A percentile compares a stretch with the other conserved stretches of the same genome.
Conservation (phyloP, 1,140 invertebrate genomes). For the Bathynomus jamesi region DNA sequence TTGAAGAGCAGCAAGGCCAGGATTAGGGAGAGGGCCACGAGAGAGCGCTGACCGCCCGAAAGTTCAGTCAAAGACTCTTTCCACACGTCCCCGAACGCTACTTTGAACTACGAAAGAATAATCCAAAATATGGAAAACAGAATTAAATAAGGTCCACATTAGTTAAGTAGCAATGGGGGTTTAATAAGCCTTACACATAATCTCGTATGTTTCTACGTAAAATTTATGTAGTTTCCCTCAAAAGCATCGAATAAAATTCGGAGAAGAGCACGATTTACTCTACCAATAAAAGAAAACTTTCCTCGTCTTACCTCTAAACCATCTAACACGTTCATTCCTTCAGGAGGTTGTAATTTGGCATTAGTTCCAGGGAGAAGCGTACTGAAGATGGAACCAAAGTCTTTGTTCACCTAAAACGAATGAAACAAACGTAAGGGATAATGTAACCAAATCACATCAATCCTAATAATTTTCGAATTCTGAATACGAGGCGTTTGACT, state of each 20-base stretch:
- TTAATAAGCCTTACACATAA: too few relatives aligned
- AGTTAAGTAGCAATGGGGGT: too few relatives aligned
- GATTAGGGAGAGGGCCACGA: constrained; percentile 93
- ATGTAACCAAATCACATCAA: too few relatives aligned
- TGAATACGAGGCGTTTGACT: too few relatives aligned
- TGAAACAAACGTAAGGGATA: too few relatives aligned
- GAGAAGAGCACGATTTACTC: too few relatives aligned
- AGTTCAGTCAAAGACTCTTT: constrained; percentile 94
- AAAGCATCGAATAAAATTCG: too few relatives aligned
- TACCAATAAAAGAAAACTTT: too few relatives aligned
- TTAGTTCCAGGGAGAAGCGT: constrained; percentile 80
- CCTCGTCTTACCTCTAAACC: constrained; percentile 85
- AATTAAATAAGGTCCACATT: constrained; percentile 12
- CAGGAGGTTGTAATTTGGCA: constrained; percentile 71
- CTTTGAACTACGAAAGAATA: constrained; percentile 69
- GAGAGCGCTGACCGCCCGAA: constrained; percentile 90
- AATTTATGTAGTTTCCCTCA: too few relatives aligned
- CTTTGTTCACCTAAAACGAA: constrained; percentile 60
- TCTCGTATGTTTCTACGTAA: too few relatives aligned
- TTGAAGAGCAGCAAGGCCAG: constrained; percentile 94
- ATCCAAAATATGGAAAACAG: constrained; percentile 26
- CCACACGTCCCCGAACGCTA: constrained; percentile 88
- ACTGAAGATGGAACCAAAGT: constrained; percentile 95
- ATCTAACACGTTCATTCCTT: constrained; percentile 62
- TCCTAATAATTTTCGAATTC: too few relatives aligned